Evolutionary conservation across 2,888 invertebrate species (phyloP).

Genomic region (Choreutis nemorana): DNA sequence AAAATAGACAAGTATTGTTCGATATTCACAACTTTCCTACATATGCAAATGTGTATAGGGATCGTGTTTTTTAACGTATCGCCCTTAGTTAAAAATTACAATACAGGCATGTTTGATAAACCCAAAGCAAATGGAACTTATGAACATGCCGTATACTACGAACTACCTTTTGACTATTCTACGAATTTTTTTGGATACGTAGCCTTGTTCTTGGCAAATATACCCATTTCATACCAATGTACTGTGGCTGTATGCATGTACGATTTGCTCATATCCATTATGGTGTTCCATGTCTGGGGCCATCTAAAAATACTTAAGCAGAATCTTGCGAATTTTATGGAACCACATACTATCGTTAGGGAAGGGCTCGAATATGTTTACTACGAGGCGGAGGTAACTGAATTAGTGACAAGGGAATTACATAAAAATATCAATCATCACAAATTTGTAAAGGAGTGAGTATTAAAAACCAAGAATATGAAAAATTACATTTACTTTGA

Average conservation of each 20-base stretch:
- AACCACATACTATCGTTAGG: too few relatives aligned
- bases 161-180: conserved; percentile 11
- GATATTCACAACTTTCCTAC: conserved; percentile 11
- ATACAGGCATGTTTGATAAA: conserved; percentile 7
- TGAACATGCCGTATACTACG: conserved; percentile 12
- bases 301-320: conserved; percentile 11
- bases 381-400: background rate
- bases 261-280: conserved; percentile 1
- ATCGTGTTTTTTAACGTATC: conserved; percentile 12
- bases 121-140: conserved; percentile 9
- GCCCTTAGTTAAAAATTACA: conserved; percentile 14
- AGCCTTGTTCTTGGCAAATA: conserved; percentile 9
- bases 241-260: conserved; percentile 1
- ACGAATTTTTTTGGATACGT: conserved; percentile 9
- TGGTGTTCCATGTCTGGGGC: conserved; percentile 10
- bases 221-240: conserved; percentile 10
- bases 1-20: conserved; percentile 14
- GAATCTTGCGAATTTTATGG: conserved; percentile 8
- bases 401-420: background rate
- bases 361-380: background rate
- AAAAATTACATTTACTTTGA: too few relatives aligned
- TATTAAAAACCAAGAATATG: too few relatives aligned
- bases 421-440: background rate
- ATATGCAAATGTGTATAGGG: conserved; percentile 8
- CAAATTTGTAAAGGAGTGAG: background rate